phyloP scores from a whole-genome alignment of 2,113 vertebrate genomes.

The Indri indri region DNA sequence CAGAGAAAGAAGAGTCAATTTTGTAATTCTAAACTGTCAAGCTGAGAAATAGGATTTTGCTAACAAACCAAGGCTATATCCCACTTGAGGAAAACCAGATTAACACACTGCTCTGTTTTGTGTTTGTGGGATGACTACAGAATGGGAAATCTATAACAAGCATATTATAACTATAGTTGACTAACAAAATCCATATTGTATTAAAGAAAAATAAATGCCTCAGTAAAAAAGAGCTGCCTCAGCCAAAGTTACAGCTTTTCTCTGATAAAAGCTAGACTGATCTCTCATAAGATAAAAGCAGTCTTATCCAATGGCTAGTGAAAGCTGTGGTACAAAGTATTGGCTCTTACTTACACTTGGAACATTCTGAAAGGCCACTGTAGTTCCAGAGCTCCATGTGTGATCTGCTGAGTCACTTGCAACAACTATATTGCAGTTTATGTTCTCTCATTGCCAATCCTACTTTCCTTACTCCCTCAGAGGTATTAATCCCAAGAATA shows the following conservation, averaged over 20 bases:
- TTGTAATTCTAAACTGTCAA: rapidly evolving
- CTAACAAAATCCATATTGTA: slow-evolving; percentile 56
- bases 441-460: neutral
- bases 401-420: neutral
- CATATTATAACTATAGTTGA: slow-evolving; percentile 85
- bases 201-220: neutral
- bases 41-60: neutral
- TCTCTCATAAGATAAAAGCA: neutral
- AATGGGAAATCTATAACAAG: slow-evolving; percentile 86
- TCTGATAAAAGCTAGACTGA: neutral
- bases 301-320: neutral
- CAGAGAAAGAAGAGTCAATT: rapidly evolving
- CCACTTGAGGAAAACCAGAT: neutral
- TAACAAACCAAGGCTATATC: rapidly evolving
- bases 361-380: neutral
- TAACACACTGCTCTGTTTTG: slow-evolving; percentile 83
- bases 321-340: neutral
- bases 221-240: neutral
- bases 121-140: slow-evolving; percentile 92
- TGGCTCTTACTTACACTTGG: neutral
- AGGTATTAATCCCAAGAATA: neutral
- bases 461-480: neutral
- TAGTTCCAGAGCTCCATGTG: neutral
- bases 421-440: neutral
- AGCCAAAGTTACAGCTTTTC: neutral